These are phyloP conservation scores for Melierax canorus DNA, from an alignment of 2,113 vertebrate species.

Conservation along the genomic window DNA sequence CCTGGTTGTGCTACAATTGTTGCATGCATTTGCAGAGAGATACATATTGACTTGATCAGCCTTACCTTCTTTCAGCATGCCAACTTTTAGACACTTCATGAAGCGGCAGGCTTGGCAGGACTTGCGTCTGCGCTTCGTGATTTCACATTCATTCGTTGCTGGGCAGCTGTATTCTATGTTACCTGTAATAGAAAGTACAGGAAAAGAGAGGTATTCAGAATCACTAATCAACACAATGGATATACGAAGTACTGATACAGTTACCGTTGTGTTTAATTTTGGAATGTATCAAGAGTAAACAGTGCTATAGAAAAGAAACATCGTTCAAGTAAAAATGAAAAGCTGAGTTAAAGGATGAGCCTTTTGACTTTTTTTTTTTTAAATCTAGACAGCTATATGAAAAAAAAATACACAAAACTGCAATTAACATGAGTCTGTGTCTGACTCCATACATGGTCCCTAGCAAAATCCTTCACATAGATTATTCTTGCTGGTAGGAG, in stretches of 20 bases:
- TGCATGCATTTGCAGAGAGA: background rate
- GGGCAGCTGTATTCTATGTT: slow-evolving; percentile 99
- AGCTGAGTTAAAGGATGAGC: background rate
- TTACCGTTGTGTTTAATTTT: background rate
- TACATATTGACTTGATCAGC: background rate
- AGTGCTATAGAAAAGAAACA: background rate
- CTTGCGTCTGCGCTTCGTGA: slow-evolving; percentile 99
- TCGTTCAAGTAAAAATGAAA: background rate
- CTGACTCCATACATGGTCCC: background rate
- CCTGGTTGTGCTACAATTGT: background rate
- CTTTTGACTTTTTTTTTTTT: background rate
- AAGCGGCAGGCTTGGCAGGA: slow-evolving; percentile 99
- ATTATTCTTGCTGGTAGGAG: background rate
- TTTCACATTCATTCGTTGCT: slow-evolving; percentile 98
- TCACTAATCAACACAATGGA: background rate
- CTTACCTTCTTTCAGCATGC: slow-evolving; percentile 99
- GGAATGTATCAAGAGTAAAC: background rate
- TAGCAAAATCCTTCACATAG: background rate
- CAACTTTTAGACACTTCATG: slow-evolving; percentile 99
- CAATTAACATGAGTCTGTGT: background rate
- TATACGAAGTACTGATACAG: background rate
- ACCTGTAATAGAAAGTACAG: slow-evolving; percentile 77
- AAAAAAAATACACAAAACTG: background rate
- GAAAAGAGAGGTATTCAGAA: slow-evolving; percentile 40
- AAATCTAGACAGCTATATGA: background rate